Evolutionary conservation across 2,797 vertebrate genomes (phyloP).

Genomic region (Acomys russatus): DNA sequence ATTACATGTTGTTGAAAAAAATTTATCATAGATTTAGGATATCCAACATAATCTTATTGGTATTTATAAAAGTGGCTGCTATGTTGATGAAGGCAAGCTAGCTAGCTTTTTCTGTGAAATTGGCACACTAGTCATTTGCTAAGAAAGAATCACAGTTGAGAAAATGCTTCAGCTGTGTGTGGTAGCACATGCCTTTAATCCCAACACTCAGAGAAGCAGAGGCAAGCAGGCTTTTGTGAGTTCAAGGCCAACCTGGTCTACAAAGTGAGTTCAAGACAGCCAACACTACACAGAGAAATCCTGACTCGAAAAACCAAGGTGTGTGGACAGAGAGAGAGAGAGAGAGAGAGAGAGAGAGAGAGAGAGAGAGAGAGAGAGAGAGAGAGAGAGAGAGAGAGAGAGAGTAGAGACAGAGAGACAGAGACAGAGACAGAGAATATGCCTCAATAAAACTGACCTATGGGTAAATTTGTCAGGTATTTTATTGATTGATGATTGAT

Average conservation of each 20-base stretch:
- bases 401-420: too few relatives aligned
- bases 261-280: too few relatives aligned
- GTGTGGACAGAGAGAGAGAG: too few relatives aligned
- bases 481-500: background rate
- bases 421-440: background rate
- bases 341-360: too few relatives aligned
- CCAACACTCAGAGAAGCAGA: too few relatives aligned
- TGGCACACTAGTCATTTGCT: background rate
- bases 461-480: background rate
- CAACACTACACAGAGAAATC: too few relatives aligned
- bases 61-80: background rate
- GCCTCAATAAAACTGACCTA: background rate
- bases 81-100: background rate
- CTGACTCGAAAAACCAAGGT: too few relatives aligned
- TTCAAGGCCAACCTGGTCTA: too few relatives aligned
- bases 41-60: background rate
- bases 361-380: too few relatives aligned
- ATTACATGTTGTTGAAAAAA: background rate
- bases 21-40: background rate
- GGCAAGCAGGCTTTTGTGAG: too few relatives aligned
- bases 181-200: too few relatives aligned
- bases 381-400: too few relatives aligned
- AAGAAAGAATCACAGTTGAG: background rate
- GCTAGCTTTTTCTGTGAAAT: background rate
- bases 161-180: background rate